phyloP scores from a whole-genome alignment of 1,140 invertebrate genomes.

The Brachionus rotundiformis region DNA sequence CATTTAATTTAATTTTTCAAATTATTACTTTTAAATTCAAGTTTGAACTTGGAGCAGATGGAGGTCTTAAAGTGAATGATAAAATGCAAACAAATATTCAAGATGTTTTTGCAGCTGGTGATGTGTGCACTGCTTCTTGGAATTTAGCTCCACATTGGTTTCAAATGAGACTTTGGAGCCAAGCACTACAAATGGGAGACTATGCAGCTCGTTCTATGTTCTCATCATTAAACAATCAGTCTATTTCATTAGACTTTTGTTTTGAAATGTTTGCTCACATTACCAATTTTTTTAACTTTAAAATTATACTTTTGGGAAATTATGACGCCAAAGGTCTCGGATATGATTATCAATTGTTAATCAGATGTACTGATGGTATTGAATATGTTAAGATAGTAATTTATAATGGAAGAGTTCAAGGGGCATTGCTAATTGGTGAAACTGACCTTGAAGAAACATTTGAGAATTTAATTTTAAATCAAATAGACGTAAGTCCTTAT shows the following conservation, averaged over 20 bases:
- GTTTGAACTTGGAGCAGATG: conserved; percentile 66
- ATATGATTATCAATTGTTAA: conserved; percentile 79
- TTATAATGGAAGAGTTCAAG: conserved; percentile 80
- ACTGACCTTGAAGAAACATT: conserved; percentile 96
- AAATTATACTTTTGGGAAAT: conserved; percentile 85
- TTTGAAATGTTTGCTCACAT: conserved; percentile 97
- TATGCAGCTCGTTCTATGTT: conserved; percentile 90
- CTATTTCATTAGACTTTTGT: conserved; percentile 78
- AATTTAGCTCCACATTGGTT: conserved; percentile 79
- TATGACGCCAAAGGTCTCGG: conserved; percentile 88
- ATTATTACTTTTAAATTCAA: not conserved
- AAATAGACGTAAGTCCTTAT: conserved; percentile 81
- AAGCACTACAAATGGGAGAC: conserved; percentile 92
- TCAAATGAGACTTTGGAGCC: conserved; percentile 92
- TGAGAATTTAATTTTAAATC: conserved; percentile 94
- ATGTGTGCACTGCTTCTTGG: conserved; percentile 83
- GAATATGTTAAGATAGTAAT: conserved; percentile 76
- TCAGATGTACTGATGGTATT: conserved; percentile 66
- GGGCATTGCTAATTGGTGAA: conserved; percentile 91
- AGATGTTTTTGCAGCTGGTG: conserved; percentile 89
- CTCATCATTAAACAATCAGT: conserved; percentile 67
- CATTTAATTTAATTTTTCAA: not conserved
- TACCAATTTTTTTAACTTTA: conserved; percentile 89
- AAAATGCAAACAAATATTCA: conserved; percentile 77
- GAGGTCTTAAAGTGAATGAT: conserved; percentile 75